A percentile compares a stretch with the other conserved stretches of the same genome.
phyloP scores from a whole-genome alignment of 2,888 invertebrate genomes.

The Agrochola lota region DNA sequence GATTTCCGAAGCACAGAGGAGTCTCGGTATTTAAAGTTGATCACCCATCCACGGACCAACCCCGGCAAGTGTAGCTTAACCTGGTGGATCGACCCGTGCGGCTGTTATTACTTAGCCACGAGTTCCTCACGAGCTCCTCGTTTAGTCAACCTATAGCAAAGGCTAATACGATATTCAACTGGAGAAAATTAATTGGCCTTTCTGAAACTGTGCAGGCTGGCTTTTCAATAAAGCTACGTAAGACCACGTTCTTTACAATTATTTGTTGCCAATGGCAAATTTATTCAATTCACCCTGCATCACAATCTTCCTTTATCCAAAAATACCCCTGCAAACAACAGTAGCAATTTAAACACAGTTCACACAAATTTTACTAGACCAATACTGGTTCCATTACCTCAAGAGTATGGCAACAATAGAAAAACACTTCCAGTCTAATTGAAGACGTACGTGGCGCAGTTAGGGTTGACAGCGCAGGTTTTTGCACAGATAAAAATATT shows the following conservation, averaged over 20 bases:
- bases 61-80: no score
- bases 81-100: no score
- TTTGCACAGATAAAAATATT: neutral
- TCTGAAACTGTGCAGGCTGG: neutral
- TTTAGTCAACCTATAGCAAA: neutral
- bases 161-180: neutral
- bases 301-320: neutral
- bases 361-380: constrained; percentile 57
- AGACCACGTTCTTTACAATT: neutral
- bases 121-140: no score
- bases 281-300: neutral
- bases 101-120: no score
- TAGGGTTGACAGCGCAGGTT: constrained; percentile 39
- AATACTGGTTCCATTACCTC: constrained; percentile 59
- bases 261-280: neutral
- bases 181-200: neutral
- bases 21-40: no score
- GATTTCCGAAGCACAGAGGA: no score
- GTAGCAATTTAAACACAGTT: constrained; percentile 49
- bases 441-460: constrained; percentile 52
- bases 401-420: constrained; percentile 58
- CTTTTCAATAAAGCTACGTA: no score
- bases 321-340: constrained; percentile 13
- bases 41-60: no score
- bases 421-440: constrained; percentile 59